phyloP scores from a whole-genome alignment of 2,113 vertebrate genomes.

The Tor tambroides region DNA sequence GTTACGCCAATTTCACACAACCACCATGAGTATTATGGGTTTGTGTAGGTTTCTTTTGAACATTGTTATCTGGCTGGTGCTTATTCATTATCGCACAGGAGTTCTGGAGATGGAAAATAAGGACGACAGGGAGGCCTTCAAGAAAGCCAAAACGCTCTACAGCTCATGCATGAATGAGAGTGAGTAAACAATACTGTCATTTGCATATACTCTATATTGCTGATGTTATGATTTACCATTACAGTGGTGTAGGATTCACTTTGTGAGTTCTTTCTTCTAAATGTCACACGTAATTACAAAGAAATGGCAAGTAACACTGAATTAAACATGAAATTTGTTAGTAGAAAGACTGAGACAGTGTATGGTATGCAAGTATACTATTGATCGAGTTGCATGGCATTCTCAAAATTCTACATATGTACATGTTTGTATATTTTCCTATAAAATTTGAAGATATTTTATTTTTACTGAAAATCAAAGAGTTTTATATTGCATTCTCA shows the following conservation, averaged over 20 bases:
- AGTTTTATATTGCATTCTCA: not conserved
- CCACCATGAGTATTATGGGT: not conserved
- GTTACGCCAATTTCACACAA: slow-evolving; percentile 45
- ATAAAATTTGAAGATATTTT: not conserved
- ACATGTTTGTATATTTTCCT: not conserved
- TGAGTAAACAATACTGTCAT: slow-evolving; percentile 70
- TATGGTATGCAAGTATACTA: not conserved
- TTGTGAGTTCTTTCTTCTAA: not conserved
- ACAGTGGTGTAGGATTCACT: not conserved
- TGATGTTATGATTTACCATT: not conserved
- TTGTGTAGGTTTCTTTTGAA: not conserved
- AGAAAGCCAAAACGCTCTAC: slow-evolving; percentile 92
- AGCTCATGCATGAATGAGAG: slow-evolving; percentile 96
- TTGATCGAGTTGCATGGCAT: not conserved
- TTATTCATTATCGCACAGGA: slow-evolving; percentile 71
- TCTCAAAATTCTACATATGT: not conserved
- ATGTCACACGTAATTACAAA: not conserved
- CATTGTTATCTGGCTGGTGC: not conserved
- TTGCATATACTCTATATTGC: not conserved
- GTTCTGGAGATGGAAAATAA: slow-evolving; percentile 82
- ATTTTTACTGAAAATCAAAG: not conserved
- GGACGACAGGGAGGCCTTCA: slow-evolving; percentile 86
- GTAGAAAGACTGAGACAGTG: not conserved
- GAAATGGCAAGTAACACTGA: not conserved
- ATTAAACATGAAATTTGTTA: not conserved